Base-by-base conservation (phyloP, 2,888 invertebrate genomes). In the Quadriops clusia region DNA sequence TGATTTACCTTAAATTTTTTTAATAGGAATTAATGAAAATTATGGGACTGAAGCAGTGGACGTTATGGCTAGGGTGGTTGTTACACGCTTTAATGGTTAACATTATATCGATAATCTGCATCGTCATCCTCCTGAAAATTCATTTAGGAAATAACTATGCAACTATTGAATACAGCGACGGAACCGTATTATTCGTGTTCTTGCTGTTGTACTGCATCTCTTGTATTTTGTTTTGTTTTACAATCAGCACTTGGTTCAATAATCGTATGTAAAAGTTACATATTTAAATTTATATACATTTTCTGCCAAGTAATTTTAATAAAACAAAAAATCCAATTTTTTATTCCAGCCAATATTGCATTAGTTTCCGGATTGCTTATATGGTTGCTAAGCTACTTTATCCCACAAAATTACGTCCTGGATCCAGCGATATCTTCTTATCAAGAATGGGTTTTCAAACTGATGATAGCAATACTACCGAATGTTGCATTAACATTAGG, bases 41-140 rank as follows among this genome's bases (percentile, higher is more conserved):
- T 61, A 87, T 89, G 80, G 91, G 91, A 2, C 61, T 91, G 15
- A 70, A 75, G 17, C 77, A 77, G 30, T 85, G 83, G 78, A 61
- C 87, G 40, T 80, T 89, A 48, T 90, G 90, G 87, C 54, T 70
- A 0, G 84, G 86, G 2, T 89, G 89, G 85, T 87, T 85, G 56
- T 63, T 76, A 23, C 83, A 85, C 51, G 77, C 79, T 32, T 72
- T 85, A 41, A 42, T 78, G 3, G 76, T 77, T 49, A 64, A 82
- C 32, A 43, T 74, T 1, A 52, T 82, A 20, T 70, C 79, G 0
- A 63, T 74, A 1, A 41, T 65, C 8, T 43, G 74, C 1, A 68
- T 79, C 14, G 62, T 70, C 2, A 40, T 72, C 2, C 48, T 78
- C 27, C 27, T 39, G 15, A 50, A 76, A 65, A 69, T 72, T 39